Base-by-base conservation (phyloP, 2,888 invertebrate species). In the Pelosia muscerda region DNA sequence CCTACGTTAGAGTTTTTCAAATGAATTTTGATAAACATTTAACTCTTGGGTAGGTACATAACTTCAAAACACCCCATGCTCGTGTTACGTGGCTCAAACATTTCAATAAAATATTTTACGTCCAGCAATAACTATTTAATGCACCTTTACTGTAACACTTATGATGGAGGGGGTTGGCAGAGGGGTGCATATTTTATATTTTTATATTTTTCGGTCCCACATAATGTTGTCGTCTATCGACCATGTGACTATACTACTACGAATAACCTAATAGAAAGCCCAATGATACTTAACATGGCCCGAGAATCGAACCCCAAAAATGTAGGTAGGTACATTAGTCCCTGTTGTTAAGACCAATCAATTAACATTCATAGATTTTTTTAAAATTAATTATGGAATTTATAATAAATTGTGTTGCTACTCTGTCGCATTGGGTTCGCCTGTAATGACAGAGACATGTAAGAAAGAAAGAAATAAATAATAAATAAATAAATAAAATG, bases 41-140 rank as follows among this genome's bases (percentile, higher is more conserved):
- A 49, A 8, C 42, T 42, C 19, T 5, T 38, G 15, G 15, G 38
- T 42, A 34, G n/a, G n/a, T n/a, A 42, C 49, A n/a, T 49, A 49
- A n/a, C n/a, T 2, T 9, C n/a, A 49, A 49, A n/a, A 49, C n/a
- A 49, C n/a, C 49, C 49, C 49, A 49, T 49, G n/a, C 49, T n/a
- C n/a, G n/a, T n/a, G 19, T 49, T 49, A 49, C 49, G n/a, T n/a
- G 0, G 49, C n/a, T 19, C 38, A 13, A 15, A 38, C 19, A 49
- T 49, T 49, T 49, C 49, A n/a, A 49, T 49, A 49, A 49, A 49
- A 49, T 49, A 49, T 49, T 49, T 49, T 49, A 49, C n/a, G 49
- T 49, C 1, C 49, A 19, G 49, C 9, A 49, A 49, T 49, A 49
- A 49, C 49, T 49, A 49, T 49, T 49, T 49, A 49, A 49, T 49